Evolutionary conservation across 2,797 vertebrate genomes (phyloP).

Genomic region (Euthynnus affinis): DNA sequence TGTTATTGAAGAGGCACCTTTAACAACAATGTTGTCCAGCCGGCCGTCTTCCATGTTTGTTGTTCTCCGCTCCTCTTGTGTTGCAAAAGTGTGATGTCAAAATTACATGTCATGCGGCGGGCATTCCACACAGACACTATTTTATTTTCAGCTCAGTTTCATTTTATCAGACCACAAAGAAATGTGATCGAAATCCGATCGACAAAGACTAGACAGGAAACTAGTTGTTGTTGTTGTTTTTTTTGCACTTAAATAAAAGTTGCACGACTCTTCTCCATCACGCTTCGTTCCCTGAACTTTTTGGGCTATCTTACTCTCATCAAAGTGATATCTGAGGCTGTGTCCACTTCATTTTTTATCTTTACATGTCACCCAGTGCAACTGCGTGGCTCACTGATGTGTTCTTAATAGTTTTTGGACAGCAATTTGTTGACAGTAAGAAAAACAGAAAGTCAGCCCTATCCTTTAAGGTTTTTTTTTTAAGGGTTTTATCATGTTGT

Average conservation of each 20-base stretch:
- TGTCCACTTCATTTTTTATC: neutral
- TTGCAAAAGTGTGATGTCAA: slow-evolving; percentile 27
- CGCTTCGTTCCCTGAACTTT: neutral
- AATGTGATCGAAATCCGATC: neutral
- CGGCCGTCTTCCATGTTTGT: neutral
- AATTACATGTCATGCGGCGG: neutral
- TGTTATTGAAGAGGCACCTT: neutral
- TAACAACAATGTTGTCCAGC: neutral
- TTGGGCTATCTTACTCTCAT: neutral
- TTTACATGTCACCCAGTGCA: no score
- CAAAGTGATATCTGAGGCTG: neutral
- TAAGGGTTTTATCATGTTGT: no score
- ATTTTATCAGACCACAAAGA: neutral
- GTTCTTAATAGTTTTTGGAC: no score
- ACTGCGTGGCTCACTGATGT: no score
- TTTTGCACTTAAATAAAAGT: neutral
- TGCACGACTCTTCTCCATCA: neutral
- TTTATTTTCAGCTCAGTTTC: neutral
- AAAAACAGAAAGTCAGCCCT: no score
- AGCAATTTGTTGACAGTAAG: no score
- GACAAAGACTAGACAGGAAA: neutral
- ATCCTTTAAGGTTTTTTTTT: no score
- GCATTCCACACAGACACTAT: neutral
- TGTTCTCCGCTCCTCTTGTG: neutral
- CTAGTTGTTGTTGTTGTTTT: no score